A percentile compares a stretch with the other conserved stretches of the same genome.
Conservation (phyloP, 2,797 vertebrate species). For the Liparis tanakae region DNA sequence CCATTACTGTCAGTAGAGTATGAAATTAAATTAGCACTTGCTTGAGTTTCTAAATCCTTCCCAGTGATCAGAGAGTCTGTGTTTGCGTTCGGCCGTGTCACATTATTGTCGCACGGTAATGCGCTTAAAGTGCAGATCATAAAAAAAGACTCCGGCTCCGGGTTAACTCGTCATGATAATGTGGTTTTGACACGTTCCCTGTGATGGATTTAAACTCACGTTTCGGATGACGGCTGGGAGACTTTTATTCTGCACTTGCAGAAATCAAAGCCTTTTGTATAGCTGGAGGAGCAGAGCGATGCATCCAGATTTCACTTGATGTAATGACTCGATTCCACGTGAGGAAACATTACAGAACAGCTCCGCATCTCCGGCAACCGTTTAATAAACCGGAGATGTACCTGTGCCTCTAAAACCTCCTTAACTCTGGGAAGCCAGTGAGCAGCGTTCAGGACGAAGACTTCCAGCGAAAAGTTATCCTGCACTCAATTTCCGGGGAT, state of each 20-base stretch:
- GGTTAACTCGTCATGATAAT: too few species aligned
- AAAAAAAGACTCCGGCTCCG: background rate
- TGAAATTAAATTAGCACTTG: too few species aligned
- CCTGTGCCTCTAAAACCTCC: background rate
- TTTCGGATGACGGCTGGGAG: background rate
- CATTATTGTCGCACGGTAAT: background rate
- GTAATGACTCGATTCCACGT: too few species aligned
- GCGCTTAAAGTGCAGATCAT: background rate
- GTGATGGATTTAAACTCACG: background rate
- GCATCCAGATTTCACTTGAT: background rate
- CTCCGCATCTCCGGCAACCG: background rate
- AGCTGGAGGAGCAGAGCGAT: background rate
- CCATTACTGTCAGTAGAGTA: too few species aligned
- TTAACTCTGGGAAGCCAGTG: slow-evolving; percentile 13
- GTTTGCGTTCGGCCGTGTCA: background rate
- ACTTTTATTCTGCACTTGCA: background rate
- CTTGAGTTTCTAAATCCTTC: background rate
- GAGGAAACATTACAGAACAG: too few species aligned
- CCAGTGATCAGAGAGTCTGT: background rate
- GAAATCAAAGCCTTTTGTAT: background rate
- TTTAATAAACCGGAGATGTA: background rate
- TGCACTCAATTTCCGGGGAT: slow-evolving; percentile 42
- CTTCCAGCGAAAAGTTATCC: slow-evolving; percentile 23
- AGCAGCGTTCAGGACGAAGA: slow-evolving; percentile 36
- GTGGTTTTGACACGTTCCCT: background rate